Conservation (phyloP, 2,113 vertebrate species). For the Thryonomys swinderianus region DNA sequence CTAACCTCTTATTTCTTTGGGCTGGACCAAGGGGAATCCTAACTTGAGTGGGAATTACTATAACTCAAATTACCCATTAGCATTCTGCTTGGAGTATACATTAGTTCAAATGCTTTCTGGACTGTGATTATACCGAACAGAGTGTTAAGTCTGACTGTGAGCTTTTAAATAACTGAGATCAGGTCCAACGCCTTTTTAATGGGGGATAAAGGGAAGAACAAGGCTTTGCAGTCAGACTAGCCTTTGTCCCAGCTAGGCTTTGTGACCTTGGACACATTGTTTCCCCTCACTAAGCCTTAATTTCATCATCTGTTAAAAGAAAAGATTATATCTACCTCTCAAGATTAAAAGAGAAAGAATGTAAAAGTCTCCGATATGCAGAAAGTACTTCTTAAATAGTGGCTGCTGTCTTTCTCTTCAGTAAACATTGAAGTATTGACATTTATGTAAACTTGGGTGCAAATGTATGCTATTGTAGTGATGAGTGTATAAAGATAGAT, state of each 20-base stretch:
- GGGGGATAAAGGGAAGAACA: not conserved
- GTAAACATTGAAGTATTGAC: not conserved
- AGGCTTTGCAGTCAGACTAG: constrained; percentile 7
- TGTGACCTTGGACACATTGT: not conserved
- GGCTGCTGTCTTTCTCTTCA: not conserved
- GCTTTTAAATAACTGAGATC: constrained; percentile 45
- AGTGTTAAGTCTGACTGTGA: constrained; percentile 71
- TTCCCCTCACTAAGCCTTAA: constrained; percentile 34
- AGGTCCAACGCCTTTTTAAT: constrained; percentile 29
- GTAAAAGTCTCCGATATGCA: not conserved
- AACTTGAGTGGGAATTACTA: constrained; percentile 18
- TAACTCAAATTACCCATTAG: constrained; percentile 72
- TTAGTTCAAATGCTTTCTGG: constrained; percentile 67
- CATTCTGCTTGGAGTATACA: constrained; percentile 45
- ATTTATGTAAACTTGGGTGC: not conserved
- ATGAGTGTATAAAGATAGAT: not conserved
- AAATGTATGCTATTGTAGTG: not conserved
- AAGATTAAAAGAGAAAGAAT: constrained; percentile 43
- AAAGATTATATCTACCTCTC: constrained; percentile 26
- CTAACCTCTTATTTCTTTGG: constrained; percentile 57
- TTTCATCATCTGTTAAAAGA: constrained; percentile 48
- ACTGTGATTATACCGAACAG: constrained; percentile 71
- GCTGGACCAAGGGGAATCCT: constrained; percentile 36
- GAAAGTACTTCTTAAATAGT: constrained; percentile 5
- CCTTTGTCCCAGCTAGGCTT: constrained; percentile 44